Base-by-base conservation (phyloP, 2,888 invertebrate genomes). In the Maniola hyperantus region DNA sequence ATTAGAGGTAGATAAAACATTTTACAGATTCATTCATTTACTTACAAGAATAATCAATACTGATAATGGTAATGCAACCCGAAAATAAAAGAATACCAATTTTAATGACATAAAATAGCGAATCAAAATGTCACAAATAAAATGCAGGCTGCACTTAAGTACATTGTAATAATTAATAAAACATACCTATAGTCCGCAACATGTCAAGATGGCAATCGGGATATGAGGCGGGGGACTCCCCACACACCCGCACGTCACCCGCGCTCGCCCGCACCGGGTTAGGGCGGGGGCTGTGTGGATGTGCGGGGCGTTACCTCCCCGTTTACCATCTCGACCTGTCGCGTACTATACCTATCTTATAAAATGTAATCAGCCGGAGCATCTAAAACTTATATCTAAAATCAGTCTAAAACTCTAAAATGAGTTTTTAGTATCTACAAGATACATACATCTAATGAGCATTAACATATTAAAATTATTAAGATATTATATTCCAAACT, bases 391-490 rank as follows among this genome's bases (percentile, higher is more conserved):
- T 91, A 91, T 36, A 82, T 76, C 85, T 91, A 90, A 82, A 82
- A 66, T 92, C 91, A 92, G 92, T 92, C 92, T 85, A 85, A 82
- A 85, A 91, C 90, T 89, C 91, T 76, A 82, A 81, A 84, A 85
- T 78, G 89, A 91, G 91, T 85, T 83, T 67, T 68, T 55, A 53
- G 62, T 51, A 55, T 69, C 67, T 68, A 64, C 61, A 71, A 64
- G 60, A 54, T 64, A 67, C 51, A 62, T 48, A 59, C 34, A 67
- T 71, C 72, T 73, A 72, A 71, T 74, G 75, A 73, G 76, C 74
- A 76, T 73, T 73, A 64, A 68, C 53, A 48, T 57, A 66, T 50
- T 39, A 57, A 55, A 64, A 67, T 50, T 20, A 26, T 58, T 39
- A 34, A 34, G 6, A 26, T 20, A 33, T 55, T 20, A 33, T 55